Evolutionary conservation across 2,888 invertebrate species (phyloP), one percentile per base, ranked within the genome.

Genomic region (Trypoxylon attenuatum): DNA sequence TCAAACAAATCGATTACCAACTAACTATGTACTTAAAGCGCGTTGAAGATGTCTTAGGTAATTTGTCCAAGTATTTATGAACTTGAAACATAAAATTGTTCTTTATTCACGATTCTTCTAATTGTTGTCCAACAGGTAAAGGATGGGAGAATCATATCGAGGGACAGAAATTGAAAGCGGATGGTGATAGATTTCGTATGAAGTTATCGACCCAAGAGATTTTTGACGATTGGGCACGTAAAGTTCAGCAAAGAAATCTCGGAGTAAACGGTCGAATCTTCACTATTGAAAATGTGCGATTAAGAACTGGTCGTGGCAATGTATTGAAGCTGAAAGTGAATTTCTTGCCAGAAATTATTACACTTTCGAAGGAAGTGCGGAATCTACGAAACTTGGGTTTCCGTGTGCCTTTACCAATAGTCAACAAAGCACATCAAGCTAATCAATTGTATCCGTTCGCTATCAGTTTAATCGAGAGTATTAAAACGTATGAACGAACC

Each of bases 111-210:
- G 18, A n/a, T n/a, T n/a, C n/a, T n/a, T n/a, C n/a, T n/a, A n/a
- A n/a, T n/a, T 15, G 27, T 25, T 16, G 1, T 38, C 45, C 29
- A 1, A 4, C 67, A 93, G 93, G 95, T 46, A 98, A 97, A 87
- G 98, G 97, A 33, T 99, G 99, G 99, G 99, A 99, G 87, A 97
- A 96, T 78, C 99, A 99, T 86, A 96, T 99, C 47, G 99, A 99
- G 88, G 99, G 99, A 8, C 97, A 98, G 85, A 97, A 97, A 84
- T 89, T 98, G 55, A 99, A 99, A 88, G 96, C 95, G 2, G 98
- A 99, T 83, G 98, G 99, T 2, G 99, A 99, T 84, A 98, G 97
- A 87, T 99, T 99, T 88, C 93, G 97, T 13, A 89, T 95, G 59
- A 99, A 99, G 87, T 90, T 99, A 33, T 98, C 98, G 84, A 99